These are phyloP conservation scores for Meiosimyza platycephala DNA, from an alignment of 2,888 invertebrate species.

Conservation along the genomic window DNA sequence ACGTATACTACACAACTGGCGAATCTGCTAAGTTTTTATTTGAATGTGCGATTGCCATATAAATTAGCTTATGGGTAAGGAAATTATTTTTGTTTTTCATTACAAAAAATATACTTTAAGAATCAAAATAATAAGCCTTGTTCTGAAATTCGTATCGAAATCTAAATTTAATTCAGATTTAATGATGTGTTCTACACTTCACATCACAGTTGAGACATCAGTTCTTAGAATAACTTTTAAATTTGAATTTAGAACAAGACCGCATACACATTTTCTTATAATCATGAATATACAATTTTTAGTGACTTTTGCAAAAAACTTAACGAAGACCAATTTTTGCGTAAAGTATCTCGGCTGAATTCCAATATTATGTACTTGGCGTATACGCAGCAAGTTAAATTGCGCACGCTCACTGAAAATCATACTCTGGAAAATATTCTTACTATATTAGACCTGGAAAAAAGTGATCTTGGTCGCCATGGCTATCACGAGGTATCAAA, in stretches of 20 bases:
- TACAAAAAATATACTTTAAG: not conserved
- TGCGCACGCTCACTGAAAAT: conserved; percentile 73
- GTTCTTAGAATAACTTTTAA: not conserved
- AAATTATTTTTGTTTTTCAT: conserved; percentile 7
- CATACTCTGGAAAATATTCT: conserved; percentile 80
- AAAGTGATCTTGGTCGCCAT: conserved; percentile 78
- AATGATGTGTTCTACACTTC: too few species aligned
- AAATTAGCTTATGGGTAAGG: conserved; percentile 75
- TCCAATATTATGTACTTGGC: conserved; percentile 84
- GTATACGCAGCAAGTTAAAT: conserved; percentile 79
- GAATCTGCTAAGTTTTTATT: conserved; percentile 82
- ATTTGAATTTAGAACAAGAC: not conserved
- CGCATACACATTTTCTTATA: not conserved
- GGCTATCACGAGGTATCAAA: conserved; percentile 72
- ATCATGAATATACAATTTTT: conserved; percentile 41
- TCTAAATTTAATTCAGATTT: too few species aligned
- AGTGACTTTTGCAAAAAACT: conserved; percentile 86
- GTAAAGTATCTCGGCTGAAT: conserved; percentile 81
- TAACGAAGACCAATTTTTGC: conserved; percentile 78
- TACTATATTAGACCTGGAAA: conserved; percentile 74
- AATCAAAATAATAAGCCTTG: too few species aligned
- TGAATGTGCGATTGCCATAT: conserved; percentile 84
- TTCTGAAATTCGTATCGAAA: too few species aligned
- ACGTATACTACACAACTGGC: conserved; percentile 88
- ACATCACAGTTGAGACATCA: too few species aligned